Evolutionary conservation across 2,797 vertebrate genomes (phyloP).

Genomic region (Melanogrammus aeglefinus): DNA sequence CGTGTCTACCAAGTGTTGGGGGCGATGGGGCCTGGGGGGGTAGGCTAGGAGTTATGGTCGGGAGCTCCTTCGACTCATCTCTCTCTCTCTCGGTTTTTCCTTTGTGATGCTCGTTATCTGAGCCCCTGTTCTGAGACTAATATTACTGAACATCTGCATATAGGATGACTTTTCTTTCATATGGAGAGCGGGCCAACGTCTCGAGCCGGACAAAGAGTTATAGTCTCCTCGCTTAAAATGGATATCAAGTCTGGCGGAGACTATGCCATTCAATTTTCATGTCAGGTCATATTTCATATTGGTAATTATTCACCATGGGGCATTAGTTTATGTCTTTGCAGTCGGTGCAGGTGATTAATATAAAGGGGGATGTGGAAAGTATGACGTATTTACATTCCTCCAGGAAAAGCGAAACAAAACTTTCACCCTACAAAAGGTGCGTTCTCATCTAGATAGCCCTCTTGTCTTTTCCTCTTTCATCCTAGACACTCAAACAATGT

Average conservation of each 20-base stretch:
- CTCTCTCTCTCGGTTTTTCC: background rate
- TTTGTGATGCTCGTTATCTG: background rate
- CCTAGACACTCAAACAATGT: background rate
- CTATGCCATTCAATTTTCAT: slow-evolving; percentile 27
- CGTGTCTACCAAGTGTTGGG: slow-evolving; percentile 33
- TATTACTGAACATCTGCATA: background rate
- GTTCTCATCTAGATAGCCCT: slow-evolving; percentile 30
- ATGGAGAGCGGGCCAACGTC: background rate
- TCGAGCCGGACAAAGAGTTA: slow-evolving; percentile 13
- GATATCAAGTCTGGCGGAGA: slow-evolving; percentile 21
- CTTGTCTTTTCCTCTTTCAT: background rate
- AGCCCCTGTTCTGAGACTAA: background rate
- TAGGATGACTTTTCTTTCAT: background rate
- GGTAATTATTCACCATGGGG: slow-evolving; percentile 38
- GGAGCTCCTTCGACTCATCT: background rate
- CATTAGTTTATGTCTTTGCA: slow-evolving; percentile 26
- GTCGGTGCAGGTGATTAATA: slow-evolving; percentile 42
- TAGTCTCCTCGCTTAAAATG: slow-evolving; percentile 17
- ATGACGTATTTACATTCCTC: slow-evolving; percentile 49
- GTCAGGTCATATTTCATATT: slow-evolving; percentile 20
- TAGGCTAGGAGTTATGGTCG: background rate
- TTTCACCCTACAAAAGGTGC: background rate
- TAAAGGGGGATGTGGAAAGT: slow-evolving; percentile 26
- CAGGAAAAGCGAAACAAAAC: slow-evolving; percentile 30
- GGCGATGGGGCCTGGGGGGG: slow-evolving; percentile 1